A percentile compares a stretch with the other conserved stretches of the same genome.
Conservation (phyloP, 2,797 vertebrate genomes). For the Hyperoplus immaculatus region DNA sequence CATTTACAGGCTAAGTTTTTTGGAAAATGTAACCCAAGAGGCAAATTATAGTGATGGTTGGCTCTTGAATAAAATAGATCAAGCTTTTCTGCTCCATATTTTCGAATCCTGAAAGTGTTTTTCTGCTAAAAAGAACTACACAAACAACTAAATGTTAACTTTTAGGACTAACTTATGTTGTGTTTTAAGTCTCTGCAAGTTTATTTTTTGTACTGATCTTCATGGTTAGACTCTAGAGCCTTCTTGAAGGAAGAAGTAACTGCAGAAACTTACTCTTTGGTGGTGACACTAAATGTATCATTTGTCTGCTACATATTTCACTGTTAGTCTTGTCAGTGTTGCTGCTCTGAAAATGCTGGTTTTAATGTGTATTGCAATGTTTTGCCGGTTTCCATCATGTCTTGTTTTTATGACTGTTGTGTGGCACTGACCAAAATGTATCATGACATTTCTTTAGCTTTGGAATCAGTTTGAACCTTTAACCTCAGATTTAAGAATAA, state of each 20-base stretch:
- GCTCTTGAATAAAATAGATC: not conserved
- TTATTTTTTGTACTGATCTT: not conserved
- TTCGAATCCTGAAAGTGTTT: not conserved
- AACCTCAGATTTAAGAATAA: not conserved
- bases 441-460: not conserved
- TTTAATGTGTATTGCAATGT: constrained; percentile 62
- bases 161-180: not conserved
- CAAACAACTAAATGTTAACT: not conserved
- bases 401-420: constrained; percentile 82
- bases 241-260: constrained; percentile 4
- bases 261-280: constrained; percentile 37
- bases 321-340: constrained; percentile 78
- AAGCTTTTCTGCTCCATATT: not conserved
- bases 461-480: not conserved
- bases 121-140: not conserved
- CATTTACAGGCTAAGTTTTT: not conserved
- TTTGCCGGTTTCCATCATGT: constrained; percentile 81
- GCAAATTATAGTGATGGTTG: not conserved
- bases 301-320: constrained; percentile 83
- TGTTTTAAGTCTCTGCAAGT: constrained; percentile 15
- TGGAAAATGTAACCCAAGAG: not conserved
- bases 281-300: constrained; percentile 79
- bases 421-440: constrained; percentile 82
- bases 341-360: constrained; percentile 56
- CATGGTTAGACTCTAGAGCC: not conserved